Evolutionary conservation across 2,113 vertebrate species (phyloP).

Genomic region (Castor canadensis): DNA sequence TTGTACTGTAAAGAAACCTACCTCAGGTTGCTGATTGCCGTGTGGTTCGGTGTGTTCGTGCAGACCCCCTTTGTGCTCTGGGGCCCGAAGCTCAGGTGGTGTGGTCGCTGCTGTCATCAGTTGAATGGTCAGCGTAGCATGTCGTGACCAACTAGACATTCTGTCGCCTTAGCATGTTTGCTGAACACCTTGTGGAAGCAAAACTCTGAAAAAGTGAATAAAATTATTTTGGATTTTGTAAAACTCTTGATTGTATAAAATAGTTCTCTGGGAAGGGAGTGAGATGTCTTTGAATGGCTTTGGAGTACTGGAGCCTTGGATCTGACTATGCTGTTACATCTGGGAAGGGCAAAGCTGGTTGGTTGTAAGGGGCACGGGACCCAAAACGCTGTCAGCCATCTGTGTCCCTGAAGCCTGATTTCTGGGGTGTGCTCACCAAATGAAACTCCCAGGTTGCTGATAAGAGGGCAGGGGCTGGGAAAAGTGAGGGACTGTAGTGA

Average conservation of each 20-base stretch:
- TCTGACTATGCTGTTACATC: neutral
- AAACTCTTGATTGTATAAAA: slow-evolving; percentile 69
- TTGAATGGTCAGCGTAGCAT: slow-evolving; percentile 85
- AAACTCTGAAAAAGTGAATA: slow-evolving; percentile 87
- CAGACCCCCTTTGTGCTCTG: slow-evolving; percentile 71
- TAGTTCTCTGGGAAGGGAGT: slow-evolving; percentile 63
- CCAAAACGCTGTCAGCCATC: fast-evolving
- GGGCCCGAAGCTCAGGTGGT: slow-evolving; percentile 79
- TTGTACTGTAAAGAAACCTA: slow-evolving; percentile 89
- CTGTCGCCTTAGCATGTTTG: slow-evolving; percentile 94
- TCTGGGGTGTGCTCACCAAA: neutral
- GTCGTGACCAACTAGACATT: slow-evolving; percentile 87
- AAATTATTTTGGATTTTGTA: slow-evolving; percentile 92
- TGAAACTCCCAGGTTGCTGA: fast-evolving
- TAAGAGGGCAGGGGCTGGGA: fast-evolving
- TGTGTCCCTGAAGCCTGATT: neutral
- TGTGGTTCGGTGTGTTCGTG: slow-evolving; percentile 76
- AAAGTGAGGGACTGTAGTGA: neutral
- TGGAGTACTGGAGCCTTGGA: neutral
- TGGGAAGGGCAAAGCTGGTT: neutral
- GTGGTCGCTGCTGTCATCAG: slow-evolving; percentile 81
- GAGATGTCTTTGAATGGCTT: neutral
- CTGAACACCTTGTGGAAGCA: slow-evolving; percentile 88
- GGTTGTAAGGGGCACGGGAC: neutral
- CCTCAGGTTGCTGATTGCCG: slow-evolving; percentile 87